These are phyloP conservation scores for Gorsachius magnificus DNA, from an alignment of 2,797 vertebrate genomes.

Conservation along the genomic window DNA sequence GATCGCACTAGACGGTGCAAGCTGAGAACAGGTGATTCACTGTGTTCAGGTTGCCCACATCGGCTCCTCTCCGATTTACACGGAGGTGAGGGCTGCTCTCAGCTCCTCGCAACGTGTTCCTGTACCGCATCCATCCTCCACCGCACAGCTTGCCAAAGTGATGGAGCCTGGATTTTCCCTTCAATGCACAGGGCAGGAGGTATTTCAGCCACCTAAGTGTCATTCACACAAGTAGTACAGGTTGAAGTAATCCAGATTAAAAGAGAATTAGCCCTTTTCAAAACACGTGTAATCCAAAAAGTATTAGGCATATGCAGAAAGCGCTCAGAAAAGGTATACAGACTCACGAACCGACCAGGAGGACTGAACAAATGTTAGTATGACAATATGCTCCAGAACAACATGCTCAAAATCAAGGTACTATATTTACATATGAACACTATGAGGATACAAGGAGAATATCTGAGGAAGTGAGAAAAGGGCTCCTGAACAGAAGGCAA, in stretches of 20 bases:
- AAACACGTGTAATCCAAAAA: background rate
- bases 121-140: fast-evolving
- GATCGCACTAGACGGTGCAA: background rate
- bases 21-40: background rate
- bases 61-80: background rate
- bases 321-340: background rate
- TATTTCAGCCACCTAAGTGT: background rate
- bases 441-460: background rate
- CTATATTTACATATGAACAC: background rate
- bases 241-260: background rate
- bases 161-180: background rate
- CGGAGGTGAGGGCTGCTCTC: background rate
- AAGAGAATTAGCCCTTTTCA: background rate
- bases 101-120: background rate
- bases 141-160: background rate
- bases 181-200: background rate
- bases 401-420: background rate
- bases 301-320: background rate
- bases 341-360: background rate
- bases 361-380: background rate
- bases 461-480: background rate
- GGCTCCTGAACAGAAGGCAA: background rate
- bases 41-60: background rate
- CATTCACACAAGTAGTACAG: background rate
- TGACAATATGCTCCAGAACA: background rate